These are phyloP conservation scores for Drepanosiphum platanoidis DNA, from an alignment of 2,888 invertebrate genomes.

Conservation along the genomic window DNA sequence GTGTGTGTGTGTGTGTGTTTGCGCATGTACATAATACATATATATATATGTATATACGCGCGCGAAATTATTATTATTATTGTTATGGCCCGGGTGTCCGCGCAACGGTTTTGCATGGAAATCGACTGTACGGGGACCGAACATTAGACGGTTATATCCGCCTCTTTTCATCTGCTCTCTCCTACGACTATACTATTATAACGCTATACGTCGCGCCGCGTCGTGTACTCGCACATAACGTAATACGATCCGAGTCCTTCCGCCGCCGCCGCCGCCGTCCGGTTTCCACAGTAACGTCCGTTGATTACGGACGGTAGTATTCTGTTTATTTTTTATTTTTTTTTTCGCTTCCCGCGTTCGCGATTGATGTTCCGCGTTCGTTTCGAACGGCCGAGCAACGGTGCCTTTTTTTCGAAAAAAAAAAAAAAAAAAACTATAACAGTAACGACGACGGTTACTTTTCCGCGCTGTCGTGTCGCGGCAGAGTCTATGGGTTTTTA, in stretches of 20 bases:
- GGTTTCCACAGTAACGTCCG: too few species aligned
- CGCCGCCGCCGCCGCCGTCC: background rate
- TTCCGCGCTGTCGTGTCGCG: background rate
- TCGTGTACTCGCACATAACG: background rate
- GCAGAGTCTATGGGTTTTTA: background rate
- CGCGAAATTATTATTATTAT: conserved; percentile 37
- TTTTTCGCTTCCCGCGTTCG: background rate
- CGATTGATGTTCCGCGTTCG: too few species aligned
- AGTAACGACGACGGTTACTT: too few species aligned
- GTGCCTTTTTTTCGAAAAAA: too few species aligned
- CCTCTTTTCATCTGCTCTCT: background rate
- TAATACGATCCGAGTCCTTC: background rate
- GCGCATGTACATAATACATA: too few species aligned
- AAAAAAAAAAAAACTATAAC: too few species aligned
- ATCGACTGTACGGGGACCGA: conserved; percentile 38
- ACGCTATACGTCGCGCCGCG: background rate
- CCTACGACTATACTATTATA: too few species aligned
- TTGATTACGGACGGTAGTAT: too few species aligned
- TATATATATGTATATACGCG: too few species aligned
- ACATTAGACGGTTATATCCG: conserved; percentile 29
- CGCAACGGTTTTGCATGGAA: conserved; percentile 51
- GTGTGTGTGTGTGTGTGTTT: background rate
- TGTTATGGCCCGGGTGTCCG: conserved; percentile 30
- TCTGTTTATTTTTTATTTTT: background rate
- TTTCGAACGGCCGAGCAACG: too few species aligned